A percentile compares a stretch with the other conserved stretches of the same genome.
Conservation (phyloP, 1,140 invertebrate genomes). For the Drosophila cardini region DNA sequence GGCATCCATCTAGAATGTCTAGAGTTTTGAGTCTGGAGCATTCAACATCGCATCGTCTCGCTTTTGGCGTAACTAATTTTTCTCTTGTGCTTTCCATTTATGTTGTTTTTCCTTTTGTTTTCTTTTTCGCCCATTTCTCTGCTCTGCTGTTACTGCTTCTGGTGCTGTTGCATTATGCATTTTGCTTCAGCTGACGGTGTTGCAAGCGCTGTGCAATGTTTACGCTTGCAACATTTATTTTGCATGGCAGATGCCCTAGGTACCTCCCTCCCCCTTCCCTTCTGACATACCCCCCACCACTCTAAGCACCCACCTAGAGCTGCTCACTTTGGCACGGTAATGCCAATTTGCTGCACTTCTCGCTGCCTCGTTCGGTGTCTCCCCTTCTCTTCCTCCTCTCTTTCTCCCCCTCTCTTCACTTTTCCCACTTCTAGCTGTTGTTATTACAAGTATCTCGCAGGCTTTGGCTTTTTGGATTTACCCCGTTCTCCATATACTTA, state of each 20-base stretch:
- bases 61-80: conserved; percentile 82
- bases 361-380: conserved; percentile 15
- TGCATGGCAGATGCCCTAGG: conserved; percentile 61
- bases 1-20: conserved; percentile 55
- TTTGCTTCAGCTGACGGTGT: conserved; percentile 53
- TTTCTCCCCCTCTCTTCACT: neutral
- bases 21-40: conserved; percentile 10
- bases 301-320: neutral
- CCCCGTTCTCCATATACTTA: neutral
- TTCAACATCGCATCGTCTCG: conserved; percentile 39
- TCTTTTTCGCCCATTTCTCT: conserved; percentile 33
- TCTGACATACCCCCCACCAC: neutral
- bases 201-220: conserved; percentile 70
- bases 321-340: conserved; percentile 49
- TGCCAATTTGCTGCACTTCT: conserved; percentile 78
- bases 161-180: conserved; percentile 75
- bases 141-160: conserved; percentile 34
- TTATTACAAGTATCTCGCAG: conserved; percentile 65
- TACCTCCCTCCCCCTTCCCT: neutral
- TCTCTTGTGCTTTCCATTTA: conserved; percentile 68
- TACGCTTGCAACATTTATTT: conserved; percentile 81
- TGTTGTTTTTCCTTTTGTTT: conserved; percentile 35
- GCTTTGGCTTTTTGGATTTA: conserved; percentile 60
- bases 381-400: neutral
- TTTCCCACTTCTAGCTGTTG: conserved; percentile 22